phyloP scores from a whole-genome alignment of 2,113 vertebrate species.

The Ptyas mucosa region DNA sequence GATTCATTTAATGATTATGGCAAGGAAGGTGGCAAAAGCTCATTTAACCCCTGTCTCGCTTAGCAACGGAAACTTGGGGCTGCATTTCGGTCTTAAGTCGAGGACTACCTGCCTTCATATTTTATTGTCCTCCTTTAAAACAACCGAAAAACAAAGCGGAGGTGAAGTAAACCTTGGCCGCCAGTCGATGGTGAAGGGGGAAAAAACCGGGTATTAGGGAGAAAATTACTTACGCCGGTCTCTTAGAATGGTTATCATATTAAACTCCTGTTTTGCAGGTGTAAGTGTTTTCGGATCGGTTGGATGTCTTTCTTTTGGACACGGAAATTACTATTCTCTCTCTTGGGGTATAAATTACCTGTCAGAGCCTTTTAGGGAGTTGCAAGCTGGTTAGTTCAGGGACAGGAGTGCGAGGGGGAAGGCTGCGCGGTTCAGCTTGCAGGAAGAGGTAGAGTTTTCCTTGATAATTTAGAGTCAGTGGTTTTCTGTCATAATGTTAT shows the following conservation, averaged over 20 bases:
- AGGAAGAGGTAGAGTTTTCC: neutral
- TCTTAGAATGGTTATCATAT: slow-evolving; percentile 49
- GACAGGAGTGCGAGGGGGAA: slow-evolving; percentile 17
- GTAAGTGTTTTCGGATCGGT: slow-evolving; percentile 39
- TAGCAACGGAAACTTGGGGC: neutral
- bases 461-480: slow-evolving; percentile 11
- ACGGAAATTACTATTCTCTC: slow-evolving; percentile 55
- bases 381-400: slow-evolving; percentile 53
- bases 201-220: neutral
- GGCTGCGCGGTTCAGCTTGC: neutral
- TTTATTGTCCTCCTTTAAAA: neutral
- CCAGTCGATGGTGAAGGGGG: neutral
- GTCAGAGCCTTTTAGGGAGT: slow-evolving; percentile 55
- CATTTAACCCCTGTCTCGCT: neutral
- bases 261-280: slow-evolving; percentile 43
- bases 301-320: slow-evolving; percentile 51
- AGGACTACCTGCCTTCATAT: neutral
- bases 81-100: neutral
- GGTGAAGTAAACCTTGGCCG: neutral
- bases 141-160: neutral
- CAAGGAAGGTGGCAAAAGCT: neutral
- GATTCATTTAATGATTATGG: too few species aligned
- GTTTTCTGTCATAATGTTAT: slow-evolving; percentile 21
- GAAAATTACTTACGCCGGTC: slow-evolving; percentile 41
- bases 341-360: slow-evolving; percentile 54